Evolutionary conservation across 2,113 vertebrate genomes (phyloP).

Genomic region (Neolamprologus devosi): DNA sequence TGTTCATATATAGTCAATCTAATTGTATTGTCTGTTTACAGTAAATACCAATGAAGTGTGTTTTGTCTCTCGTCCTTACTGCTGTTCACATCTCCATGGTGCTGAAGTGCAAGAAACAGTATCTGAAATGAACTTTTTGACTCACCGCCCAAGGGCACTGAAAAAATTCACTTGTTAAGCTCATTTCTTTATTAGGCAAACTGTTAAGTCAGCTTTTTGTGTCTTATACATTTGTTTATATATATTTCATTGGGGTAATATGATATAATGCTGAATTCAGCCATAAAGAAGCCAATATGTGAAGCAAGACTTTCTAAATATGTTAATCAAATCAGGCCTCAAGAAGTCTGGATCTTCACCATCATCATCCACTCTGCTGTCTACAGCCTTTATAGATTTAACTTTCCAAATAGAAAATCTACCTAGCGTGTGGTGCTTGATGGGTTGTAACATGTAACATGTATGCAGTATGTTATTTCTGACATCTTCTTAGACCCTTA

Average conservation of each 20-base stretch:
- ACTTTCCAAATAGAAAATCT: not conserved
- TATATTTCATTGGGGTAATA: not conserved
- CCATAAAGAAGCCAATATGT: not conserved
- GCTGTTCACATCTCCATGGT: not conserved
- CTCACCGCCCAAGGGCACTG: not conserved
- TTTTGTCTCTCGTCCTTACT: not conserved
- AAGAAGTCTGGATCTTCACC: not conserved
- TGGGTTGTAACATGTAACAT: not conserved
- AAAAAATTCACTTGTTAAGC: not conserved
- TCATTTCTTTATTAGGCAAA: not conserved
- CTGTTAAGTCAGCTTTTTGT: not conserved
- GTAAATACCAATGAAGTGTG: not conserved
- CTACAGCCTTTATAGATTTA: not conserved
- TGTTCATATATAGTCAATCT: not conserved
- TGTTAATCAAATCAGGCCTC: not conserved
- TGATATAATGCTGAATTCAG: not conserved
- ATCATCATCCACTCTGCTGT: not conserved
- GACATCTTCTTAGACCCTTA: not conserved
- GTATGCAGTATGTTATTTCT: not conserved
- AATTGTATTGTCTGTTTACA: not conserved
- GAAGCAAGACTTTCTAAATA: not conserved
- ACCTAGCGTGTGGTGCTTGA: not conserved
- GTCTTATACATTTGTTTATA: not conserved
- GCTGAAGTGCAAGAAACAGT: not conserved
- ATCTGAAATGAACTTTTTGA: not conserved